Evolutionary conservation across 2,888 invertebrate species (phyloP), one percentile per base, ranked within the genome.

Genomic region (Pachymerium ferrugineum): DNA sequence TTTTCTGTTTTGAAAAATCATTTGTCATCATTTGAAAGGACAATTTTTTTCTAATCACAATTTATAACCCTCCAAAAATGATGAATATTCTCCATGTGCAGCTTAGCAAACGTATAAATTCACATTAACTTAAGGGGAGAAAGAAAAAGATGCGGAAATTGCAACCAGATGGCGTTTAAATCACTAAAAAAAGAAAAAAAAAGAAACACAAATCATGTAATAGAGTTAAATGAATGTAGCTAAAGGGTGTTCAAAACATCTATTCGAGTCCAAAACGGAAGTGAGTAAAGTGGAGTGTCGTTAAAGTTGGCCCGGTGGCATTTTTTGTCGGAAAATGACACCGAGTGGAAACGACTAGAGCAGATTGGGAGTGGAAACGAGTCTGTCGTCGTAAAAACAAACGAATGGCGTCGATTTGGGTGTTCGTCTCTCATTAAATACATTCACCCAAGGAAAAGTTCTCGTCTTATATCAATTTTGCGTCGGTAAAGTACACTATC

Each of bases 301-400:
- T 47, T 38, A 38, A 38, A 12, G 12, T 38, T 12, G n/a, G n/a
- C 16, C 16, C 38, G 22, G 54, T 6, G 6, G 16, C 5, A 3
- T 12, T 5, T 22, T 25, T 54, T 54, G 2, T 25, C 22, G 2
- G 22, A 22, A 47, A 47, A 54, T 25, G 54, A 54, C 28, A 62
- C 62, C 25, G 62, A 1, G 28, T 0, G 28, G 28, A n/a, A 62
- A 25, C 1, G 12, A 25, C 25, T 10, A 62, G 62, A 62, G 62
- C 62, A 62, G 62, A 62, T 62, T 62, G 62, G 62, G 62, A 62
- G 62, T 22, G 28, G 62, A 62, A 28, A 28, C 62, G 22, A 22
- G 62, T 62, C 62, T 62, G 62, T 62, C 62, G 62, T 62, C 62
- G 62, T 62, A 62, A 62, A 62, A 62, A 62, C 62, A 62, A n/a